Percentiles rank a stretch among this genome's conserved stretches.
These are phyloP conservation scores for Lipophrys pholis DNA, from an alignment of 2,113 vertebrate genomes.

Conservation along the genomic window DNA sequence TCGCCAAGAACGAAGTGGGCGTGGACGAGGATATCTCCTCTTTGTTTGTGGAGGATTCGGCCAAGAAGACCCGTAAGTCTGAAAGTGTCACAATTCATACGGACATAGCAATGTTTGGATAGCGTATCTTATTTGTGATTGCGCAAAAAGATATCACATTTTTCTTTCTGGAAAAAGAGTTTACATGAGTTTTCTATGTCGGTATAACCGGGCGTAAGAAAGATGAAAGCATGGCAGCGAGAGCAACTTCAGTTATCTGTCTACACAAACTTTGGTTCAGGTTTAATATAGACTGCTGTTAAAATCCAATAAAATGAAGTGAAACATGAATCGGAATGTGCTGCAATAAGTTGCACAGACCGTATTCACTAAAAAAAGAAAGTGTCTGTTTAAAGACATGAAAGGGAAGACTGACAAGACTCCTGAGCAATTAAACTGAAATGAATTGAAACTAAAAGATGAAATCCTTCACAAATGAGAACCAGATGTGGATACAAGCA, in stretches of 20 bases:
- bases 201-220: not conserved
- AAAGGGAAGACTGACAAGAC: too few relatives aligned
- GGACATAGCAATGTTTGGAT: not conserved
- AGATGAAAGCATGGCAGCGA: not conserved
- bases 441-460: too few relatives aligned
- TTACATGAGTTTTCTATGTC: not conserved
- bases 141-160: not conserved
- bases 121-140: not conserved
- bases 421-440: too few relatives aligned
- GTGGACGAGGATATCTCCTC: constrained; percentile 98
- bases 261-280: not conserved
- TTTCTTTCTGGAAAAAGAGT: not conserved
- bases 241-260: not conserved
- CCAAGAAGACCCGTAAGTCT: constrained; percentile 93
- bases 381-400: not conserved
- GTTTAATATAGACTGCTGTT: not conserved
- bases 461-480: not conserved
- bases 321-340: too few relatives aligned
- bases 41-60: constrained; percentile 95
- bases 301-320: not conserved
- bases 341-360: not conserved
- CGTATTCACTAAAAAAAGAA: not conserved
- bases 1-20: constrained; percentile 96
- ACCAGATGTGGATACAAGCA: not conserved
- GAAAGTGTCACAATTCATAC: constrained; percentile 79